Evolutionary conservation across 2,888 invertebrate species (phyloP).

Genomic region (Eretmocerus hayati): DNA sequence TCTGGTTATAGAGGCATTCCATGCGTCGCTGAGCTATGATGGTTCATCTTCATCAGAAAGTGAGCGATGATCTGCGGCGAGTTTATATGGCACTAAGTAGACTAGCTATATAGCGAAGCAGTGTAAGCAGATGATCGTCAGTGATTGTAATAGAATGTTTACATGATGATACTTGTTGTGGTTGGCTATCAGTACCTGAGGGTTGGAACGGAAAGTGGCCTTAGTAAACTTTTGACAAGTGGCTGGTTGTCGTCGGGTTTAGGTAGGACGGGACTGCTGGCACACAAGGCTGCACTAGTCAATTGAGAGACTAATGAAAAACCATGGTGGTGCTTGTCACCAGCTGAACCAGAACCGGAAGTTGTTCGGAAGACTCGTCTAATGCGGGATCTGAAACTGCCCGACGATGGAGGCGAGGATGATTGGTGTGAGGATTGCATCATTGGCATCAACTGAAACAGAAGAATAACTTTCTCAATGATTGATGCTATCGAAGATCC

Average conservation of each 20-base stretch:
- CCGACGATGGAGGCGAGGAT: slow-evolving; percentile 27
- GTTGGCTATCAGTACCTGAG: slow-evolving; percentile 43
- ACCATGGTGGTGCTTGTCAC: slow-evolving; percentile 52
- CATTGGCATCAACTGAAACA: slow-evolving; percentile 23
- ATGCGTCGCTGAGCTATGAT: too few relatives aligned
- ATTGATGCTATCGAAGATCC: too few relatives aligned
- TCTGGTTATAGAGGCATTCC: too few relatives aligned
- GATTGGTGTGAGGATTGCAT: slow-evolving; percentile 19
- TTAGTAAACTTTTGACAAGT: slow-evolving; percentile 52
- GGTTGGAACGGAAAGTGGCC: slow-evolving; percentile 54
- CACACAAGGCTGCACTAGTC: slow-evolving; percentile 56
- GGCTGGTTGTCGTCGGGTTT: slow-evolving; percentile 50
- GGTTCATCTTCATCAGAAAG: too few relatives aligned
- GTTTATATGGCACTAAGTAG: not conserved
- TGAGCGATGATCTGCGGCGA: not conserved
- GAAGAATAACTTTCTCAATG: too few relatives aligned
- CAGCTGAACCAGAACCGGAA: slow-evolving; percentile 51
- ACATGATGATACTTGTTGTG: too few relatives aligned
- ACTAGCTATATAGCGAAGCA: not conserved
- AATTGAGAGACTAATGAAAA: slow-evolving; percentile 53
- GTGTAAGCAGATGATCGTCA: not conserved
- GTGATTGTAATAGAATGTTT: too few relatives aligned
- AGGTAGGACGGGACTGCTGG: slow-evolving; percentile 55
- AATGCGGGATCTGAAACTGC: slow-evolving; percentile 52
- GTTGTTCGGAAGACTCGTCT: slow-evolving; percentile 54